Evolutionary conservation across 2,888 invertebrate genomes (phyloP).

Genomic region (Campoplex capitator): DNA sequence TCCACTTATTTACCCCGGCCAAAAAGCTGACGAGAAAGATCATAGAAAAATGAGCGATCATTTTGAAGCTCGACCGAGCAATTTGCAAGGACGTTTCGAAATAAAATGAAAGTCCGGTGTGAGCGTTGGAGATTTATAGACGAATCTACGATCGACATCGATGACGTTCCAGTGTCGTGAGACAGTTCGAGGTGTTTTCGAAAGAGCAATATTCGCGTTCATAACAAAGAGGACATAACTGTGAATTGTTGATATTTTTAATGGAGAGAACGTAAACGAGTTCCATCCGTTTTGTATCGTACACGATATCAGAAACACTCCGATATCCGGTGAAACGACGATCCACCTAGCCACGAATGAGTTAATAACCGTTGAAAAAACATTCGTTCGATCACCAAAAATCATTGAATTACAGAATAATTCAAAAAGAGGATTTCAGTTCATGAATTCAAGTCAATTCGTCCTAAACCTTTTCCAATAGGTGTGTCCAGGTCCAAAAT

Average conservation of each 20-base stretch:
- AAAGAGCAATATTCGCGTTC: constrained; percentile 60
- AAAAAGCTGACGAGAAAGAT: constrained; percentile 31
- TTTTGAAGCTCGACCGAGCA: neutral
- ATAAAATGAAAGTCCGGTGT: constrained; percentile 23
- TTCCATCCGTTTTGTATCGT: constrained; percentile 4
- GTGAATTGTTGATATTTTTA: neutral
- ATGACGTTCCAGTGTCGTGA: neutral
- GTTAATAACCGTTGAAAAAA: neutral
- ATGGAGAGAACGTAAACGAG: neutral
- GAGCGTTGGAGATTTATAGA: constrained; percentile 69
- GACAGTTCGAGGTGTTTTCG: constrained; percentile 56
- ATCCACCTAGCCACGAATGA: neutral
- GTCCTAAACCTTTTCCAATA: no score
- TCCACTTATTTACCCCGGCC: constrained; percentile 17
- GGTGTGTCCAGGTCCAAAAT: no score
- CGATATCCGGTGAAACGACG: neutral
- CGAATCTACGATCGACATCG: neutral
- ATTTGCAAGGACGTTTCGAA: neutral
- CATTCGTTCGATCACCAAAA: neutral
- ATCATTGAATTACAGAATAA: neutral
- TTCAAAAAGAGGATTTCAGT: no score
- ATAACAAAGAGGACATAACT: constrained; percentile 21
- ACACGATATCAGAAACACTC: neutral
- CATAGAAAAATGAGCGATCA: constrained; percentile 3
- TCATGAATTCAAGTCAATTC: no score